phyloP scores from a whole-genome alignment of 1,140 invertebrate species.

The Dryas iulia region DNA sequence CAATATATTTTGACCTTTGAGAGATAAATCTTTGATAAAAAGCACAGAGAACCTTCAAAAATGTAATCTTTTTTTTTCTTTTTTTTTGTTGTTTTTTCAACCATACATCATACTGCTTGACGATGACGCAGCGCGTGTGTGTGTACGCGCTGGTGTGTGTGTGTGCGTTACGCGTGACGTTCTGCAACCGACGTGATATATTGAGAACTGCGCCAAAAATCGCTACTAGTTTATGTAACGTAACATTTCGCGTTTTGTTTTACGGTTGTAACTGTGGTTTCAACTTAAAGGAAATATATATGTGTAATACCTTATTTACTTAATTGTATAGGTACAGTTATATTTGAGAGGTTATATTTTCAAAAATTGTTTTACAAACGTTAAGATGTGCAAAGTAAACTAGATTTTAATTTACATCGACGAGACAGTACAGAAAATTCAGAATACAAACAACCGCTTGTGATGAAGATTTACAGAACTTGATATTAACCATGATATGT shows the following conservation, averaged over 20 bases:
- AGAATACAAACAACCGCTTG: too few species aligned
- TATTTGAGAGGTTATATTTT: background rate
- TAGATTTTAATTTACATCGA: too few species aligned
- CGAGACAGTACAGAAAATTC: too few species aligned
- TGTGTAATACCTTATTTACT: background rate
- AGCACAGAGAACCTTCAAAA: background rate
- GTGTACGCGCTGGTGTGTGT: constrained; percentile 48
- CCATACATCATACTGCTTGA: constrained; percentile 56
- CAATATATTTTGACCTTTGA: constrained; percentile 2
- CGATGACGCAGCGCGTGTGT: constrained; percentile 55
- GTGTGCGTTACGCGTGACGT: constrained; percentile 60
- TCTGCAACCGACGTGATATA: constrained; percentile 73
- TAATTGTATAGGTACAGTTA: background rate
- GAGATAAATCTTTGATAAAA: constrained; percentile 1
- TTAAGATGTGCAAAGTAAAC: background rate
- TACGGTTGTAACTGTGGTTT: constrained; percentile 30
- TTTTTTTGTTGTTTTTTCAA: constrained; percentile 47
- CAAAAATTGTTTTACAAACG: background rate
- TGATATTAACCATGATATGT: too few species aligned
- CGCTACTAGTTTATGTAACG: constrained; percentile 62
- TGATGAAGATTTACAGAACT: too few species aligned
- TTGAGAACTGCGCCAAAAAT: constrained; percentile 74
- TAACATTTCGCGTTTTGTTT: constrained; percentile 51
- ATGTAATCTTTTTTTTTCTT: constrained; percentile 1
- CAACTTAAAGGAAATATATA: background rate